Conservation (phyloP, 1,140 invertebrate species). For the Drosophila setifemur region DNA sequence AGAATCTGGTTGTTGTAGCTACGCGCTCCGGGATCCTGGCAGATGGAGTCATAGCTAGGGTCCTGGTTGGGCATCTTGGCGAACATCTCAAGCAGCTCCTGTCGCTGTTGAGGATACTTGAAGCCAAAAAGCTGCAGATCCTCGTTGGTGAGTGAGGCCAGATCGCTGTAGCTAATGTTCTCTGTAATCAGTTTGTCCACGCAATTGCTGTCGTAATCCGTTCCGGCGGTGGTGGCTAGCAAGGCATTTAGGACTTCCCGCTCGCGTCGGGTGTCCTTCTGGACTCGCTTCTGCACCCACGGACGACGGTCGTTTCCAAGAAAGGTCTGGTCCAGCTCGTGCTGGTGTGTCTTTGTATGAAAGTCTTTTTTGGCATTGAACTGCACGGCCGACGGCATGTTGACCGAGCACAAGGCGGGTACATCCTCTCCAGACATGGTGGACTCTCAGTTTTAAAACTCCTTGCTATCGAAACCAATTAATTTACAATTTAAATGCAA, state of each 20-base stretch:
- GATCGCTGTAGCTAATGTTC: slow-evolving; percentile 55
- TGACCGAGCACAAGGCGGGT: slow-evolving; percentile 6
- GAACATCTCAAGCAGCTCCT: slow-evolving; percentile 51
- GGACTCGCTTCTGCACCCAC: slow-evolving; percentile 13
- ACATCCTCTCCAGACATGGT: slow-evolving; percentile 45
- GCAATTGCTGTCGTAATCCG: background rate
- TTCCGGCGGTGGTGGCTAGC: slow-evolving; percentile 2
- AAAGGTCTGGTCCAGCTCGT: slow-evolving; percentile 44
- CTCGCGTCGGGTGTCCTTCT: slow-evolving; percentile 7
- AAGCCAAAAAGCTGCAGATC: slow-evolving; percentile 70
- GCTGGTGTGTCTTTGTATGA: slow-evolving; percentile 39
- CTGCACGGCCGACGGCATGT: slow-evolving; percentile 30
- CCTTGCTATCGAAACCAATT: background rate
- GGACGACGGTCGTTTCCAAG: slow-evolving; percentile 26
- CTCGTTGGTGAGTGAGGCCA: slow-evolving; percentile 54
- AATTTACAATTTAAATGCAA: slow-evolving; percentile 18
- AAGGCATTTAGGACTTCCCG: slow-evolving; percentile 32
- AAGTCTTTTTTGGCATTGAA: slow-evolving; percentile 54
- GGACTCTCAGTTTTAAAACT: background rate
- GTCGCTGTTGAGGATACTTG: slow-evolving; percentile 22
- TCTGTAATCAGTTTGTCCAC: slow-evolving; percentile 51
- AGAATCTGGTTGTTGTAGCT: slow-evolving; percentile 66
- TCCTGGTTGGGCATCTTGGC: slow-evolving; percentile 62
- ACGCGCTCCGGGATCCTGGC: slow-evolving; percentile 24
- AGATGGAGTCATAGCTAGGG: slow-evolving; percentile 62